These are phyloP conservation scores for Anthonomus grandis DNA, from an alignment of 1,140 invertebrate species.

Conservation along the genomic window DNA sequence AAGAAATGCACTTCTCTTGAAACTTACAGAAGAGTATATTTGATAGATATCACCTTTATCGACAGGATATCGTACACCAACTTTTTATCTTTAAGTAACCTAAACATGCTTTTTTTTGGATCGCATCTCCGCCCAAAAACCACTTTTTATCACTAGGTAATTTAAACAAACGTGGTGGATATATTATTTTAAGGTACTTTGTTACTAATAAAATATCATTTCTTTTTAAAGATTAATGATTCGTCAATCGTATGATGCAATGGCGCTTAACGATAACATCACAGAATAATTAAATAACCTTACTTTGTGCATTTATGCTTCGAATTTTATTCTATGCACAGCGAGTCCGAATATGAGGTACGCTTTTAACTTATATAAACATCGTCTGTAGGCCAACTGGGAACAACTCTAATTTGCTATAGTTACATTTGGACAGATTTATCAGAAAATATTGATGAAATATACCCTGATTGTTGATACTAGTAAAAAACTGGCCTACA, in stretches of 20 bases:
- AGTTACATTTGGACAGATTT: conserved; percentile 1
- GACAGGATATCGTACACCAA: too few relatives aligned
- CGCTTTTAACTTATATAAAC: conserved; percentile 23
- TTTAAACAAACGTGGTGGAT: too few relatives aligned
- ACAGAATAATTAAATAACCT: conserved; percentile 46
- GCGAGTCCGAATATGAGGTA: conserved; percentile 42
- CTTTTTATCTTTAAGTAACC: conserved; percentile 7
- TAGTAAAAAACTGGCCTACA: conserved; percentile 8
- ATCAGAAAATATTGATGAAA: background rate
- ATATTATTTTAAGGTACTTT: conserved; percentile 13
- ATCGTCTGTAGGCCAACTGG: conserved; percentile 14
- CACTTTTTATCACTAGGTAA: background rate
- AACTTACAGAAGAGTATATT: conserved; percentile 74
- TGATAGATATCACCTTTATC: conserved; percentile 47
- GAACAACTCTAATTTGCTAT: conserved; percentile 5
- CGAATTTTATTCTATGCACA: conserved; percentile 27
- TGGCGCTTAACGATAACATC: conserved; percentile 46
- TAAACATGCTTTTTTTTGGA: background rate
- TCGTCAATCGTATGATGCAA: conserved; percentile 45
- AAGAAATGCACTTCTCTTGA: conserved; percentile 82
- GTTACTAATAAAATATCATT: conserved; percentile 12
- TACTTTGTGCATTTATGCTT: conserved; percentile 36
- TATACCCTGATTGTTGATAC: conserved; percentile 6
- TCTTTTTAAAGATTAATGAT: conserved; percentile 5
- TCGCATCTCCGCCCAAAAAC: background rate